phyloP scores from a whole-genome alignment of 2,113 vertebrate genomes.

The Clarias macrocephalus region DNA sequence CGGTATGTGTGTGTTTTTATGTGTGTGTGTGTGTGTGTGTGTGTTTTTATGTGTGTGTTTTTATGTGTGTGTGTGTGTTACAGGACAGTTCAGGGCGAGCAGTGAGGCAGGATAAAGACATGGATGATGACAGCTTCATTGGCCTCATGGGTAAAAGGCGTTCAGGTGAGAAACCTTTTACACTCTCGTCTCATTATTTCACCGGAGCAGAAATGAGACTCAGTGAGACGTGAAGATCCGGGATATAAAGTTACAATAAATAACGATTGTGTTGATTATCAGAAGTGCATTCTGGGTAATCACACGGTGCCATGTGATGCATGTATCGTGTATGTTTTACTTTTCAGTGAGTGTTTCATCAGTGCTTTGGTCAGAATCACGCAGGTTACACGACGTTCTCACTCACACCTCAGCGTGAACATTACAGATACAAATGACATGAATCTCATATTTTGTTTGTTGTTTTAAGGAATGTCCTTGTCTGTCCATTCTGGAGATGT shows the following conservation, averaged over 20 bases:
- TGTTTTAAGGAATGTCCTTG: not conserved
- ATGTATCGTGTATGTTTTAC: too few species aligned
- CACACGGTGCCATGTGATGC: too few species aligned
- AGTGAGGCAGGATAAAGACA: conserved; percentile 64
- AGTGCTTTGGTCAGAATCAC: not conserved
- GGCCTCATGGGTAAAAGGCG: conserved; percentile 74
- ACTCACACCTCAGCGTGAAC: too few species aligned
- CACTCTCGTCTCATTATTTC: not conserved
- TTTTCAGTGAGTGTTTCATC: not conserved
- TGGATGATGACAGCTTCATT: conserved; percentile 75
- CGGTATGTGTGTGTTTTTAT: not conserved
- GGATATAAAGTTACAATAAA: too few species aligned
- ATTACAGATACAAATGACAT: too few species aligned
- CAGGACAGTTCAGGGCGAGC: not conserved
- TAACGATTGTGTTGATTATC: too few species aligned
- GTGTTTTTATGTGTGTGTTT: conserved; percentile 11
- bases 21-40: conserved; percentile 6
- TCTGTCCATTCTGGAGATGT: not conserved
- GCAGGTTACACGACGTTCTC: not conserved
- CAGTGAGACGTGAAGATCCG: not conserved
- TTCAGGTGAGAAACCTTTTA: conserved; percentile 61
- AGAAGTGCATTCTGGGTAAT: too few species aligned
- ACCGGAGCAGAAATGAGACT: not conserved
- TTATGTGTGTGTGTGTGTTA: not conserved
- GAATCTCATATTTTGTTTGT: too few species aligned